Conservation (phyloP, 2,888 invertebrate genomes). For the Melieria picta region DNA sequence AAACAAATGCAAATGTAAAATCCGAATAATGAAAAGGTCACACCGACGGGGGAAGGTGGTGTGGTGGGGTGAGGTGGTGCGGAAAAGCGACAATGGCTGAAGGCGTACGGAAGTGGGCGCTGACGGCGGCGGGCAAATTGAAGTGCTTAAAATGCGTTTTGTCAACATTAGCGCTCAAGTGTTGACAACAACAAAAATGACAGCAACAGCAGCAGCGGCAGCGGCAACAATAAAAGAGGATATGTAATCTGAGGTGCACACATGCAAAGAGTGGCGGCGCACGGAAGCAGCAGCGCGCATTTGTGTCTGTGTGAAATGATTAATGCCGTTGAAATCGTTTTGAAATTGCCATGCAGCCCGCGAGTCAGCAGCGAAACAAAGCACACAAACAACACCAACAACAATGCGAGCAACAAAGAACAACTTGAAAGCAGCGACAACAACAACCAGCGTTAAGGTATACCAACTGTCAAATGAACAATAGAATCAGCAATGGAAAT, state of each 20-base stretch:
- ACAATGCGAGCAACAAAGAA: slow-evolving; percentile 24
- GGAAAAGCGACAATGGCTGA: background rate
- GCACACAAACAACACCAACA: slow-evolving; percentile 34
- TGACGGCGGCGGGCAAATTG: slow-evolving; percentile 23
- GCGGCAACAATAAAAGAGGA: background rate
- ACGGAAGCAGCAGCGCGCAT: no score
- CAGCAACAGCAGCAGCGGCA: background rate
- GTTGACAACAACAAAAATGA: slow-evolving; percentile 21
- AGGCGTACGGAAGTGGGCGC: background rate
- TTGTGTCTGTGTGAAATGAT: slow-evolving; percentile 45
- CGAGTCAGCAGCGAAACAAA: slow-evolving; percentile 35
- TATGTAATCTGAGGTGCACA: background rate
- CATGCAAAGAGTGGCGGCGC: slow-evolving; percentile 1
- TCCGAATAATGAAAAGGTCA: slow-evolving; percentile 12
- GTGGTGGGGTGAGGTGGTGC: background rate
- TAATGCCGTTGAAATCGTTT: slow-evolving; percentile 58
- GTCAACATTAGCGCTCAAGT: slow-evolving; percentile 54
- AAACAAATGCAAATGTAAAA: slow-evolving; percentile 23
- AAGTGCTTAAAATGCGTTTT: slow-evolving; percentile 62
- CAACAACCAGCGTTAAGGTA: background rate
- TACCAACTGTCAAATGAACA: slow-evolving; percentile 48
- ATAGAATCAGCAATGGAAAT: slow-evolving; percentile 34
- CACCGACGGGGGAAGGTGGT: background rate
- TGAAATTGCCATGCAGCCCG: slow-evolving; percentile 47
- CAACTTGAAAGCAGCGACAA: background rate